Evolutionary conservation across 2,797 vertebrate genomes (phyloP).

Genomic region (Enteromius argenteus): DNA sequence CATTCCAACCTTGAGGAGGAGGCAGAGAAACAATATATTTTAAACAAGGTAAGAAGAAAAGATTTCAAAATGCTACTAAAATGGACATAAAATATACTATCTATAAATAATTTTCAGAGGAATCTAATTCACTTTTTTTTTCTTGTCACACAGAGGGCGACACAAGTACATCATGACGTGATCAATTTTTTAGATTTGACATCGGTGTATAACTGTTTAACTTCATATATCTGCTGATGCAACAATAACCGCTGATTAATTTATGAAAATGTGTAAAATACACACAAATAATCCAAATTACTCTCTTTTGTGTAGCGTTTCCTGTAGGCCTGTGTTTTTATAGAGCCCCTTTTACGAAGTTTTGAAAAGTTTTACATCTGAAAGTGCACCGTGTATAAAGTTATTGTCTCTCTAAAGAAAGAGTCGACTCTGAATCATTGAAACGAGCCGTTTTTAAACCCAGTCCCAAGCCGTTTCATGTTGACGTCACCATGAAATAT

Average conservation of each 20-base stretch:
- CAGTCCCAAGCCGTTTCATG: too few species aligned
- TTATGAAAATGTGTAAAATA: not conserved
- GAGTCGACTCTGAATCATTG: too few species aligned
- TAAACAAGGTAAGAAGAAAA: not conserved
- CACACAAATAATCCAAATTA: not conserved
- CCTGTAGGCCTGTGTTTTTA: not conserved
- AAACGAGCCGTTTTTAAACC: too few species aligned
- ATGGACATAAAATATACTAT: not conserved
- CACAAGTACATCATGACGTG: not conserved
- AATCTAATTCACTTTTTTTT: not conserved
- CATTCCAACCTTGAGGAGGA: slow-evolving; percentile 5
- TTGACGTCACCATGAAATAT: too few species aligned
- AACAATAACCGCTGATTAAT: not conserved
- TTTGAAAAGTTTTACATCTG: too few species aligned
- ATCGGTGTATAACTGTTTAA: not conserved
- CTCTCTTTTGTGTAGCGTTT: not conserved
- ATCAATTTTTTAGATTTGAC: not conserved
- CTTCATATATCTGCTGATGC: too few species aligned
- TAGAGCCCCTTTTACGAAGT: too few species aligned
- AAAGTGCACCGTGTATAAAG: too few species aligned
- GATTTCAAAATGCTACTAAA: not conserved
- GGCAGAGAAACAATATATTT: not conserved
- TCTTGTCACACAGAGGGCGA: not conserved
- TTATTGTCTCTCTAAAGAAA: too few species aligned
- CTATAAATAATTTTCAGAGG: not conserved